Conservation (phyloP, 2,113 vertebrate species). For the Pogona vitticeps region DNA sequence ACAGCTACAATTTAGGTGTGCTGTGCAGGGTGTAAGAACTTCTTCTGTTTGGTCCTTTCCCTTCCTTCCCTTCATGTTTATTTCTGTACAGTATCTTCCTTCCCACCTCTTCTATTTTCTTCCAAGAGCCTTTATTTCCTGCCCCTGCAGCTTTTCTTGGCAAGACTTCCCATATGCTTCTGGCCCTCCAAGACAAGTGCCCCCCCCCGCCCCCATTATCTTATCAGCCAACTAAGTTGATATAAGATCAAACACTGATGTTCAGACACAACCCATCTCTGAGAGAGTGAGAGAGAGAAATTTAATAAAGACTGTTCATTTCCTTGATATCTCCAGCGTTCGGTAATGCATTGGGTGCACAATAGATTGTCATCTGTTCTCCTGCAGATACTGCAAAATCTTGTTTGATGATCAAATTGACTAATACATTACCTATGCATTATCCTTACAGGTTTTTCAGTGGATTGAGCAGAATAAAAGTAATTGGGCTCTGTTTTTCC, state of each 20-base stretch:
- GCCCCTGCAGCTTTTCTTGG: conserved; percentile 29
- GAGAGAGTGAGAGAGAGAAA: conserved; percentile 15
- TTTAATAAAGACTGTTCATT: not conserved
- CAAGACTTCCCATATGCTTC: conserved; percentile 20
- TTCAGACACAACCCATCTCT: conserved; percentile 36
- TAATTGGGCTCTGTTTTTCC: conserved; percentile 26
- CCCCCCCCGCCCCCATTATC: conserved; percentile 6
- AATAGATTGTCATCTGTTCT: conserved; percentile 14
- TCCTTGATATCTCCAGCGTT: conserved; percentile 32
- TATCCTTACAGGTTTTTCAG: conserved; percentile 56
- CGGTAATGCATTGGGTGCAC: conserved; percentile 25
- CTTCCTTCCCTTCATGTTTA: not conserved
- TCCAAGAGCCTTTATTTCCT: conserved; percentile 22
- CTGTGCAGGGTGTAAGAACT: not conserved
- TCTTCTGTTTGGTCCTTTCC: not conserved
- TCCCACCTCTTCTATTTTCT: not conserved
- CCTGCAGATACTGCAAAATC: conserved; percentile 35
- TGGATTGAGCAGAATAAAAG: conserved; percentile 54
- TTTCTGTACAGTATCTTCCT: not conserved
- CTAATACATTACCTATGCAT: conserved; percentile 52
- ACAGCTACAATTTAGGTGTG: too few species aligned
- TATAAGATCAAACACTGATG: conserved; percentile 24
- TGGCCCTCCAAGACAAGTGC: not conserved
- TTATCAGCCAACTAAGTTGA: conserved; percentile 31
- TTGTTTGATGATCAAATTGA: conserved; percentile 37